Evolutionary conservation across 2,797 vertebrate species (phyloP), one percentile per base, ranked within the genome.

Genomic region (Pogonophryne albipinna): DNA sequence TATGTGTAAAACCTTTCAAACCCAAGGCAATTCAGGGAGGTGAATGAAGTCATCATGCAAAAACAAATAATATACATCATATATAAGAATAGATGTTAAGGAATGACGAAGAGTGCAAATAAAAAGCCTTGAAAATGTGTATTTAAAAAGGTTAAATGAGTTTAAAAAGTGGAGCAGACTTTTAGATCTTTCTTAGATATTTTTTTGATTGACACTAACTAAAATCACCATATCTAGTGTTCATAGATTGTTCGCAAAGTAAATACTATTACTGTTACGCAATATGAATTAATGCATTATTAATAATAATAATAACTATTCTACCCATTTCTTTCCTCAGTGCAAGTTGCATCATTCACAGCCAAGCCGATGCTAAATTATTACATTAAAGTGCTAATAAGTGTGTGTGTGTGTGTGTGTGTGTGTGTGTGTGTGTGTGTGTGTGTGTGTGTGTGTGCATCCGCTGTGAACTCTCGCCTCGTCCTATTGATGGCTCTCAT

Each of bases 401-500:
- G 4, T 27, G 27, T 27, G 27, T 27, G 27, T 27, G 27, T 27
- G 27, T 44, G 41, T 57, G 57, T 23, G n/a, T 47, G 16, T 42
- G 60, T 66, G 59, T 45, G 13, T 47, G 20, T 42, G 53, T 62
- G 53, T 38, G 16, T 38, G 16, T 31, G 53, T 46, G 58, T 38
- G n/a, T 38, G 20, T 83, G 44, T 76, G 76, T 53, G 65, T 89
- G 17, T 86, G 80, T 92, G 79, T 71, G 80, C 56, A 81, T 78
- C 75, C 66, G 31, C 27, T 47, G 72, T 92, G 87, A 91, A 89
- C 89, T 84, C 86, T 91, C 72, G 63, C 84, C 84, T 86, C 52
- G 50, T 88, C 79, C 87, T 92, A 94, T 94, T 93, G 93, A 94
- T 92, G 88, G 73, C 89, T 85, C 88, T 95, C 94, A 94, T 90